Conservation (phyloP, 2,888 invertebrate genomes). For the Schizaphis graminum region DNA sequence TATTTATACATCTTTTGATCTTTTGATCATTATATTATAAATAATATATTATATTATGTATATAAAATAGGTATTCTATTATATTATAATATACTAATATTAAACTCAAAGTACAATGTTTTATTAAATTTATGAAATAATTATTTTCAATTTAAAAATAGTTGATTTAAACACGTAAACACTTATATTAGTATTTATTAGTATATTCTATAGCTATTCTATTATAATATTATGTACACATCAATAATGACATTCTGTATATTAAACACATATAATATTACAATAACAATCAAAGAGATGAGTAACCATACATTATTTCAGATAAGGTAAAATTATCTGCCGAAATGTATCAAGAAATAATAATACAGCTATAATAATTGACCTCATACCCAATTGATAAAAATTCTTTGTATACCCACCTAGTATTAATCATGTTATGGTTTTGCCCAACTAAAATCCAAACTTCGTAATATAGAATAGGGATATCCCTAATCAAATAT, state of each 20-base stretch:
- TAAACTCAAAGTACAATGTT: not conserved
- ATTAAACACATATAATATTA: not conserved
- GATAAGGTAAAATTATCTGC: conserved; percentile 4
- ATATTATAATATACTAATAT: not conserved
- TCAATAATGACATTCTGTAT: not conserved
- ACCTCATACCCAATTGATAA: not conserved
- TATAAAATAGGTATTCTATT: not conserved
- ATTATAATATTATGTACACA: not conserved
- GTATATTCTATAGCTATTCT: not conserved
- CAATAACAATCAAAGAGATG: not conserved
- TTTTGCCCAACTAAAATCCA: not conserved
- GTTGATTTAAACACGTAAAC: not conserved
- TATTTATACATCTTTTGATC: not conserved
- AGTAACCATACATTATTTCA: not conserved
- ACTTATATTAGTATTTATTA: not conserved
- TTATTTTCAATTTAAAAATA: not conserved
- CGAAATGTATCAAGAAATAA: not conserved
- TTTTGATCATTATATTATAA: not conserved
- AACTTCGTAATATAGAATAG: not conserved
- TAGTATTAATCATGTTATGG: not conserved
- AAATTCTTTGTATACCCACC: not conserved
- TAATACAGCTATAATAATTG: not conserved
- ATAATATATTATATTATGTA: too few relatives aligned
- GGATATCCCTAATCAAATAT: not conserved
- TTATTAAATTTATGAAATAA: not conserved